Percentiles rank a stretch among this genome's conserved stretches.
Conservation (phyloP, 2,888 invertebrate genomes). For the Dicroscelio sp. region DNA sequence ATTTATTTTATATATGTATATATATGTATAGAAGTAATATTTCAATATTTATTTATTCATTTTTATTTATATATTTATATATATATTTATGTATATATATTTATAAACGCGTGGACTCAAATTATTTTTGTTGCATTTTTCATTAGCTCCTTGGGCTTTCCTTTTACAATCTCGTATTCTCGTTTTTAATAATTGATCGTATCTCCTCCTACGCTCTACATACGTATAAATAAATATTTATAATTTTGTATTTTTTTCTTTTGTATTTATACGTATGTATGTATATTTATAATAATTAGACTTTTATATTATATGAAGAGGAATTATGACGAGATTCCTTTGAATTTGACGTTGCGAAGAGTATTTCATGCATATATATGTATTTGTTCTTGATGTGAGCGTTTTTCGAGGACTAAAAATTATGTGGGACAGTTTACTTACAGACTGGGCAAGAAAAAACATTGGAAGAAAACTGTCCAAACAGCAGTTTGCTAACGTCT, state of each 20-base stretch:
- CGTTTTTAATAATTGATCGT: slow-evolving; percentile 90
- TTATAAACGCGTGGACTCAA: slow-evolving; percentile 91
- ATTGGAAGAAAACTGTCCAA: slow-evolving; percentile 39
- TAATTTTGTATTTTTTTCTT: slow-evolving; percentile 46
- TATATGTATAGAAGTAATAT: slow-evolving; percentile 89
- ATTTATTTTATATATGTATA: slow-evolving; percentile 78
- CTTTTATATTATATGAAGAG: slow-evolving; percentile 72
- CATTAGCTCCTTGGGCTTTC: slow-evolving; percentile 74
- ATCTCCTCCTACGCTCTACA: slow-evolving; percentile 82
- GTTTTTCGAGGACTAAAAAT: too few relatives aligned
- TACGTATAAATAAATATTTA: slow-evolving; percentile 81
- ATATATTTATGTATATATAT: slow-evolving; percentile 89
- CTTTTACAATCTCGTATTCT: slow-evolving; percentile 67
- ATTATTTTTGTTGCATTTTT: slow-evolving; percentile 83
- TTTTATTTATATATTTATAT: slow-evolving; percentile 88
- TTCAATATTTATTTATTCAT: slow-evolving; percentile 88
- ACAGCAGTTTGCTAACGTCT: slow-evolving; percentile 11
- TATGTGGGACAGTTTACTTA: too few relatives aligned
- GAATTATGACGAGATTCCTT: slow-evolving; percentile 77
- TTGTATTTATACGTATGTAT: slow-evolving; percentile 77
- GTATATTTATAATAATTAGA: slow-evolving; percentile 72
- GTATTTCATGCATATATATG: slow-evolving; percentile 77
- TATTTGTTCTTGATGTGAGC: slow-evolving; percentile 78
- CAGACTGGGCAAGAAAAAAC: slow-evolving; percentile 17
- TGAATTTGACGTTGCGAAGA: slow-evolving; percentile 79